Percentiles rank a stretch among this genome's conserved stretches.
phyloP scores from a whole-genome alignment of 2,888 invertebrate genomes.

The Tortricodes alternella region DNA sequence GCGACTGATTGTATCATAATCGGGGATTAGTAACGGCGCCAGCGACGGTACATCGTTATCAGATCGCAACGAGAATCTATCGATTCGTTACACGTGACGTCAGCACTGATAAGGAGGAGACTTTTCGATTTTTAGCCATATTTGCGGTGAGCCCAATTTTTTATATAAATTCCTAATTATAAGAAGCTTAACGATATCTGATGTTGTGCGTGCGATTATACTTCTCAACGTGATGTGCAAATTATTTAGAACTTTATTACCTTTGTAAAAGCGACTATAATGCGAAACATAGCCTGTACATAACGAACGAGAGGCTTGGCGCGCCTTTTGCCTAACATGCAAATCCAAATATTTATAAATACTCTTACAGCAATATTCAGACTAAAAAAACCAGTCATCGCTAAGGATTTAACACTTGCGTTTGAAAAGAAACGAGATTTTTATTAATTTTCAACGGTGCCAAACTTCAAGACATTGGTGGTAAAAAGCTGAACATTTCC shows the following conservation, averaged over 20 bases:
- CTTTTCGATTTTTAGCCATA: too few species aligned
- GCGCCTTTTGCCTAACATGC: too few species aligned
- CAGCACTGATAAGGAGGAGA: conserved; percentile 6
- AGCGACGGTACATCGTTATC: background rate
- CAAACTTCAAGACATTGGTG: background rate
- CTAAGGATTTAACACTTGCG: background rate
- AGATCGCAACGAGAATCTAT: conserved; percentile 26
- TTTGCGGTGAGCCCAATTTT: too few species aligned
- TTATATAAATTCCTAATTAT: too few species aligned
- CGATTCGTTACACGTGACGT: conserved; percentile 23
- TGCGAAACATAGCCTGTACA: too few species aligned
- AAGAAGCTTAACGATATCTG: too few species aligned
- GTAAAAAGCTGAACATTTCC: background rate
- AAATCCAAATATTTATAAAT: background rate
- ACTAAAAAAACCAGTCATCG: background rate
- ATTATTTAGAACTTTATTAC: too few species aligned
- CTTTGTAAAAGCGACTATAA: too few species aligned
- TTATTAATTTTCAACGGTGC: background rate
- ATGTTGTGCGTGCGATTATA: too few species aligned
- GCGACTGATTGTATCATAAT: background rate
- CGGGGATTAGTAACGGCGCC: conserved; percentile 17
- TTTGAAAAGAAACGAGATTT: background rate
- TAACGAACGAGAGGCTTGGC: too few species aligned
- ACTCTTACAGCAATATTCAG: background rate
- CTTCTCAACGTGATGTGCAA: too few species aligned